phyloP scores from a whole-genome alignment of 1,140 invertebrate genomes.

The Bombus balteatus region DNA sequence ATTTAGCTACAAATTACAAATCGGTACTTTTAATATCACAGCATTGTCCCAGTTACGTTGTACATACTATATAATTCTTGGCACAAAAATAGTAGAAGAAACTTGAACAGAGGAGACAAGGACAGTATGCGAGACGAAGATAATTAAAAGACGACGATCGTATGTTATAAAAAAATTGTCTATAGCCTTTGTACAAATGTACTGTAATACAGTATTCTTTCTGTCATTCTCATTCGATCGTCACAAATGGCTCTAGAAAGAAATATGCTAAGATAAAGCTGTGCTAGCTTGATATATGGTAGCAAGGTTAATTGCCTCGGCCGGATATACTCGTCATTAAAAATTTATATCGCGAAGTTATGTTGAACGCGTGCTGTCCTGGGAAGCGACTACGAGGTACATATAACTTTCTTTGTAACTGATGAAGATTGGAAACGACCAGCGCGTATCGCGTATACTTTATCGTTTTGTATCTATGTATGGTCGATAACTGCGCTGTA shows the following conservation, averaged over 20 bases:
- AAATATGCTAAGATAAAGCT: conserved; percentile 3
- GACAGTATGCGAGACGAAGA: background rate
- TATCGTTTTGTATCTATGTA: background rate
- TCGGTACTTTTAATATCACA: too few relatives aligned
- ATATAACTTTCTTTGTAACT: background rate
- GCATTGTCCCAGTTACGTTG: too few relatives aligned
- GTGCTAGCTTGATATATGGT: background rate
- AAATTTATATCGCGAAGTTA: background rate
- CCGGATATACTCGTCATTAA: background rate
- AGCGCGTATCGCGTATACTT: background rate
- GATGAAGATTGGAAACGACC: background rate
- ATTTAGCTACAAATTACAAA: too few relatives aligned
- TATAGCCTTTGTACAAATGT: background rate
- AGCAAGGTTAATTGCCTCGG: background rate
- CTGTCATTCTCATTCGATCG: conserved; percentile 14
- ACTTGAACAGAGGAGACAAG: background rate
- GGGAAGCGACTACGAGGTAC: too few relatives aligned
- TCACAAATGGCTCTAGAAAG: background rate
- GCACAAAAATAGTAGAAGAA: background rate
- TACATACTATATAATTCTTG: too few relatives aligned
- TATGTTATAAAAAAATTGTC: conserved; percentile 8
- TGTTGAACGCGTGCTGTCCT: background rate
- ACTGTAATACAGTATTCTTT: too few relatives aligned
- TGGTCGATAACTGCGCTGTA: background rate
- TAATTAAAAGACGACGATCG: background rate